Evolutionary conservation across 23 tunicate genomes (phyloP).

Genomic region (Styela plicata): DNA sequence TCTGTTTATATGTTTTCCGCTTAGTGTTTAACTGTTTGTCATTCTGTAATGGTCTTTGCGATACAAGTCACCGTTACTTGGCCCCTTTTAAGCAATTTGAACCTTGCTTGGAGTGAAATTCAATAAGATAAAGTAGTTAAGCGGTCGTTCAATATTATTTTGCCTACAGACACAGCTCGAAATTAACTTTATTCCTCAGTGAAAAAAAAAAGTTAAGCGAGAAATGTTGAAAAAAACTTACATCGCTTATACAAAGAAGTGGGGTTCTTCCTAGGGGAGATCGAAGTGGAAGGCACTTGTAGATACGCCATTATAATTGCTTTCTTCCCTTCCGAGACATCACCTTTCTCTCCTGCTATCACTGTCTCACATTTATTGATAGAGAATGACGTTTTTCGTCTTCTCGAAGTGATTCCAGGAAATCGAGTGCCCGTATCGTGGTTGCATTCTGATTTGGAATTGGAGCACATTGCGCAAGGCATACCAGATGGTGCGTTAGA

Average conservation of each 20-base stretch:
- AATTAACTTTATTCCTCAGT: too few relatives aligned
- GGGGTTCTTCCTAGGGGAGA: constrained; percentile 28
- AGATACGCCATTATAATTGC: constrained; percentile 30
- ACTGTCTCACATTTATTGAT: neutral
- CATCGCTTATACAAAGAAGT: constrained; percentile 15
- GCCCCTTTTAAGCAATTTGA: too few relatives aligned
- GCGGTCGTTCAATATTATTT: too few relatives aligned
- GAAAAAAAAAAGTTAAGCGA: too few relatives aligned
- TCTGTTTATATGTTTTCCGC: too few relatives aligned
- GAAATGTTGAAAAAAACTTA: too few relatives aligned
- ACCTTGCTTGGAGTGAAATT: too few relatives aligned
- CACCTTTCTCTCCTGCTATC: neutral
- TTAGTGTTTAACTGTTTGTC: too few relatives aligned
- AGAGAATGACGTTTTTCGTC: constrained; percentile 5
- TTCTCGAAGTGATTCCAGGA: neutral
- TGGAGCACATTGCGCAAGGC: neutral
- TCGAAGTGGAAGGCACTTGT: constrained; percentile 25
- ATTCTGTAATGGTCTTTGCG: too few relatives aligned
- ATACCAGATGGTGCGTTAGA: neutral
- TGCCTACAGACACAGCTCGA: too few relatives aligned
- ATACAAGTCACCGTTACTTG: too few relatives aligned
- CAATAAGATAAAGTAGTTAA: too few relatives aligned
- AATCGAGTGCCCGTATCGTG: neutral
- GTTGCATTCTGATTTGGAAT: neutral
- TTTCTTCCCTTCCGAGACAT: constrained; percentile 18